Evolutionary conservation across 2,888 invertebrate genomes (phyloP), one percentile per base, ranked within the genome.

Genomic region (Mellilla xanthometata): DNA sequence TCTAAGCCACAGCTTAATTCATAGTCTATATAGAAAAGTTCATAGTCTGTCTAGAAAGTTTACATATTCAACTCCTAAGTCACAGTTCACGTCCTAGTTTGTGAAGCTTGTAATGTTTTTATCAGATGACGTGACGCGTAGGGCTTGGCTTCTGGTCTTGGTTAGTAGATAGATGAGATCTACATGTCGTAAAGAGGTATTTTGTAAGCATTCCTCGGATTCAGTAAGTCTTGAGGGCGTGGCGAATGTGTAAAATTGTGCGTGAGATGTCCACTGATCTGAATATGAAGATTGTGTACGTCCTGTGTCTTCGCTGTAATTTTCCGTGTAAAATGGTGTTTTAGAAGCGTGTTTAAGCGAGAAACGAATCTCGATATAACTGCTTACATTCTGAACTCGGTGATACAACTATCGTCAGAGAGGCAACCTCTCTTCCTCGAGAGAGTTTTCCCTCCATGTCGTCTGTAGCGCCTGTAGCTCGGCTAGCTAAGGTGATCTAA

Each of bases 121-220:
- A 45, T 45, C 45, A 39, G 45, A 39, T 46, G 46, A 15, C 26
- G 11, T 28, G 36, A 31, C 13, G 22, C 13, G 12, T 26, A 45
- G 33, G 49, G 39, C 11, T 24, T 6, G 34, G 49, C 49, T 50
- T 13, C 49, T 39, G 45, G 49, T 45, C 30, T 41, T 45, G 34
- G 12, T 15, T 27, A 31, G 30, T 38, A 41, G 38, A 30, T 38
- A 41, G 38, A 45, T 41, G 27, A 31, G 40, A 45, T 50, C 49
- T 48, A 24, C 19, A 32, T 29, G 22, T 13, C 9, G 32, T 41
- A 38, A 42, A 13, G n/a, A 33, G 38, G 26, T 19, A 42, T 48
- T 19, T 42, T 42, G 38, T 42, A 39, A 9, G 41, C 47, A 42
- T 48, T 8, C 5, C 30, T 41, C 33, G 41, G 12, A 41, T 7